phyloP scores from a whole-genome alignment of 2,797 vertebrate genomes.

The Australoheros facetus region DNA sequence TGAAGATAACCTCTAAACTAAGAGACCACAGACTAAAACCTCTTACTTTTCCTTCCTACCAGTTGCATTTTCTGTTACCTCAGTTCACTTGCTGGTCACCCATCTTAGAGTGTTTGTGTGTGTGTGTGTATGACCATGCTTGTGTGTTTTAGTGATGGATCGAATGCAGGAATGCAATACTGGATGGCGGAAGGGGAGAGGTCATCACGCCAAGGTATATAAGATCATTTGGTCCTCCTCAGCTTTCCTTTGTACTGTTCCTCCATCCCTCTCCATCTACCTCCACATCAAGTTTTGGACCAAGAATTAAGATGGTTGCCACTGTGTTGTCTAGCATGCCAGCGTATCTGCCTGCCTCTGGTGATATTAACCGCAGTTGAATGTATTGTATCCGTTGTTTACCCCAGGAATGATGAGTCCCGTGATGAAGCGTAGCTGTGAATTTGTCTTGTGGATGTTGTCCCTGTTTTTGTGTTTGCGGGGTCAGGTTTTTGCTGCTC shows the following conservation, averaged over 20 bases:
- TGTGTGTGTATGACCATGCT: constrained; percentile 78
- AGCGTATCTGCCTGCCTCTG: constrained; percentile 60
- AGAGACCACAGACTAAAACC: constrained; percentile 53
- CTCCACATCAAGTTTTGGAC: constrained; percentile 69
- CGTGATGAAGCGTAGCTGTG: constrained; percentile 43
- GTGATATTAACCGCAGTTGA: constrained; percentile 55
- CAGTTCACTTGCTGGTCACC: constrained; percentile 61
- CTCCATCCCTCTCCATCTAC: constrained; percentile 73
- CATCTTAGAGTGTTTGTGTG: constrained; percentile 62
- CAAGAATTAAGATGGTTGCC: constrained; percentile 62
- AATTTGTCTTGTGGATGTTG: constrained; percentile 50
- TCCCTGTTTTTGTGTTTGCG: constrained; percentile 41
- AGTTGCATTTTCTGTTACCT: constrained; percentile 61
- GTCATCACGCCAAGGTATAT: constrained; percentile 81
- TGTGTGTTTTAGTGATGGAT: constrained; percentile 86
- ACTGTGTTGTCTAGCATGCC: constrained; percentile 70
- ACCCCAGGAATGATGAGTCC: constrained; percentile 39
- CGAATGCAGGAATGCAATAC: constrained; percentile 81
- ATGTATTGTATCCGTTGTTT: constrained; percentile 34
- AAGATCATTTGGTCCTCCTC: constrained; percentile 74
- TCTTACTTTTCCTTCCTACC: constrained; percentile 40
- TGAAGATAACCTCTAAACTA: constrained; percentile 42
- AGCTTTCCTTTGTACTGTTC: constrained; percentile 75
- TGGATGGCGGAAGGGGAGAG: constrained; percentile 79
- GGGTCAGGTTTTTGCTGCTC: constrained; percentile 44